phyloP scores from a whole-genome alignment of 2,113 vertebrate species.

The Oreotragus oreotragus region DNA sequence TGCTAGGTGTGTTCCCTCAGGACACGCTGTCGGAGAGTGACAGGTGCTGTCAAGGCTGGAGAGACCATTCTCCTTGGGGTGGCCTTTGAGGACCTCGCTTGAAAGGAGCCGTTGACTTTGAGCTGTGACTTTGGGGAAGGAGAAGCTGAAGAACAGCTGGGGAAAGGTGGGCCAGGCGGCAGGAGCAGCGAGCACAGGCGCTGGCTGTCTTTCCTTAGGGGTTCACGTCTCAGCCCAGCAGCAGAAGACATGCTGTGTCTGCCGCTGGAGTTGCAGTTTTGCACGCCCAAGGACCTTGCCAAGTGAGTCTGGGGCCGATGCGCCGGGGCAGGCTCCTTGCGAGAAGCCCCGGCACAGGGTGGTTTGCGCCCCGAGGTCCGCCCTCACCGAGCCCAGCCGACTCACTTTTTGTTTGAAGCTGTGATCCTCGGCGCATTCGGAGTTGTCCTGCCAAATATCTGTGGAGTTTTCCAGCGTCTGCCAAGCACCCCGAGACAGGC shows the following conservation, averaged over 20 bases:
- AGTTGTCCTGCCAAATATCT: conserved; percentile 87
- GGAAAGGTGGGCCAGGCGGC: neutral
- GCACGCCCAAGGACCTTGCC: neutral
- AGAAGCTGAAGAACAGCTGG: neutral
- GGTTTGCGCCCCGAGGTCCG: rapidly evolving
- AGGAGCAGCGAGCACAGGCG: neutral
- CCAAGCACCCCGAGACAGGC: conserved; percentile 89
- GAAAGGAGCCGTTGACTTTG: neutral
- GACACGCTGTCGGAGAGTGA: neutral
- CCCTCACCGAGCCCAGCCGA: neutral
- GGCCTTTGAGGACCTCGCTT: neutral
- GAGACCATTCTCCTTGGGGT: neutral
- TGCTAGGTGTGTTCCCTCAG: neutral
- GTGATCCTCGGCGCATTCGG: conserved; percentile 85
- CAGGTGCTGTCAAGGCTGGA: neutral
- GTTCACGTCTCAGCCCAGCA: neutral
- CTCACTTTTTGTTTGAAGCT: conserved; percentile 86
- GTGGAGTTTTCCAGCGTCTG: conserved; percentile 85
- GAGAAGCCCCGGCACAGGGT: neutral
- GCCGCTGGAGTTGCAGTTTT: neutral
- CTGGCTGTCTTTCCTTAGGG: neutral
- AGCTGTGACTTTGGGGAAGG: neutral
- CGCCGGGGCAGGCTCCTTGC: no score
- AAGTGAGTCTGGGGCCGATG: neutral
- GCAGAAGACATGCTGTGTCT: neutral